Evolutionary conservation across 1,140 invertebrate genomes (phyloP), one percentile per base, ranked within the genome.

Genomic region (Andrena cerasifolii): DNA sequence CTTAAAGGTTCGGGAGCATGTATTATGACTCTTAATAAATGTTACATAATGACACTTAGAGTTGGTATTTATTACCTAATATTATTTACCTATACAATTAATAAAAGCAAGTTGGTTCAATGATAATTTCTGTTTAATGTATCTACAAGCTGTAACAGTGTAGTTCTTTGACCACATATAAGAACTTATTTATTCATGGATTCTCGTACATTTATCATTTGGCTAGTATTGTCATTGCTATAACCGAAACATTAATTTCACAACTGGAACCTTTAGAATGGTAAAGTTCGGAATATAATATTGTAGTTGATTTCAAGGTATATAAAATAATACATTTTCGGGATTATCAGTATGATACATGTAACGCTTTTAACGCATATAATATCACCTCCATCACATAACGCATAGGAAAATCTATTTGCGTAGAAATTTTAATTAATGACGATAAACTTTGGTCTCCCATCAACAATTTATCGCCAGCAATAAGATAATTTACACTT

Each of bases 31-130:
- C 67, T 49, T 26, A 79, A 65, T 80, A 80, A 82, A 80, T 40
- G 53, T 47, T 18, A 80, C 3, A 58, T 65, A 66, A 36, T 21
- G n/a, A 49, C 47, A 75, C 71, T 54, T 49, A 68, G 68, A 81
- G 28, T 56, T 77, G n/a, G 18, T 56, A 62, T 76, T 80, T 78
- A 47, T 75, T 71, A 31, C 40, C 24, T 36, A 61, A 18, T 49
- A 59, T 3, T 31, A 78, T 81, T 79, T 78, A 68, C 61, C 53
- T 83, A 86, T 80, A 80, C 49, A 83, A 75, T 73, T 68, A 63
- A 79, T 67, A 86, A 79, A 79, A 75, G 77, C 73, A 74, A 85
- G 43, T 75, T 59, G 45, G 65, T 59, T 71, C n/a, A 58, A 61
- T 54, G 12, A 63, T 74, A 53, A 54, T 78, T 73, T 79, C 47